Conservation (phyloP, 2,797 vertebrate species). For the Schizothorax lantsangensis region DNA sequence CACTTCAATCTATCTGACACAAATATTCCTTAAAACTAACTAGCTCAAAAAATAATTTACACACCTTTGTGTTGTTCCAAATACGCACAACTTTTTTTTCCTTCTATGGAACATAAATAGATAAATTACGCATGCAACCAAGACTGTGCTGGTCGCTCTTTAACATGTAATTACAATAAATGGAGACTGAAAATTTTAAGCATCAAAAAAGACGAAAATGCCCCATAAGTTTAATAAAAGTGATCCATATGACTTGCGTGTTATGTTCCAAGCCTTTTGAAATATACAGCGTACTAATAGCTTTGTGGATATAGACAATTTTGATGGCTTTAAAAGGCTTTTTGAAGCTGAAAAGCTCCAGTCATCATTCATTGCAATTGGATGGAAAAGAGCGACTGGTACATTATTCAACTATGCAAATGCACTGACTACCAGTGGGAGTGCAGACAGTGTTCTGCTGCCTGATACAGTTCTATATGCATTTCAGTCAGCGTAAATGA, state of each 20-base stretch:
- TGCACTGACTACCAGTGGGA: background rate
- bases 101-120: background rate
- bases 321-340: background rate
- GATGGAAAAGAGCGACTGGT: background rate
- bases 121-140: background rate
- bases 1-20: background rate
- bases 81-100: background rate
- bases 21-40: background rate
- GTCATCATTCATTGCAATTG: background rate
- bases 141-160: background rate
- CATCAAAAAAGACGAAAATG: background rate
- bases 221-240: background rate
- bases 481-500: background rate
- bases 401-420: background rate
- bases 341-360: background rate
- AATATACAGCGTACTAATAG: background rate
- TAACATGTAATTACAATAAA: background rate
- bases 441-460: background rate
- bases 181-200: background rate
- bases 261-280: background rate
- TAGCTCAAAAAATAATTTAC: background rate
- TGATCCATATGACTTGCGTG: background rate
- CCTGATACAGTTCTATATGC: background rate
- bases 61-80: background rate
- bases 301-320: background rate